A percentile compares a stretch with the other conserved stretches of the same genome.
phyloP scores from a whole-genome alignment of 2,888 invertebrate species.

The Branchipolynoe longqiensis region DNA sequence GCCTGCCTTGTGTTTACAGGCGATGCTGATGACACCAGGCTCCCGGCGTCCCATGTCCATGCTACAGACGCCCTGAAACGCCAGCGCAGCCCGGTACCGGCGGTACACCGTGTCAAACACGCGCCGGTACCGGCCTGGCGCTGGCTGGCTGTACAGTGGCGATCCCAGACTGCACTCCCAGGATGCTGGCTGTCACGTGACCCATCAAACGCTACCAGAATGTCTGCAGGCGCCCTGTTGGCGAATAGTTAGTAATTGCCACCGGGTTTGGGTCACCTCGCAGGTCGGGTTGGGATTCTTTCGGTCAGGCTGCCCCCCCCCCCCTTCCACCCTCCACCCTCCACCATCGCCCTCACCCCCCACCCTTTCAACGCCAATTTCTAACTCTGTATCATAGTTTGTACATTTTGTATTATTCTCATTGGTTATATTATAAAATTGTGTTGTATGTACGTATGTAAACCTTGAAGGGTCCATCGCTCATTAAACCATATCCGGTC shows the following conservation, averaged over 20 bases:
- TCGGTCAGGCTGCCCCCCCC: too few species aligned
- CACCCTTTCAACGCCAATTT: too few species aligned
- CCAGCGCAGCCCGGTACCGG: too few species aligned
- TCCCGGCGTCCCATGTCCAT: constrained; percentile 48
- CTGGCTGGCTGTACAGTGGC: background rate
- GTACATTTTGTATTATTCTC: constrained; percentile 23
- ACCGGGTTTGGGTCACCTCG: too few species aligned
- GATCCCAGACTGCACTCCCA: background rate
- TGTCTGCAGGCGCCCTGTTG: background rate
- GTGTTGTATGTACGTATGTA: background rate
- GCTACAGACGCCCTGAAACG: constrained; percentile 28
- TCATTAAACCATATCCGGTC: background rate
- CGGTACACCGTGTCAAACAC: background rate
- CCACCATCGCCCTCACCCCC: too few species aligned
- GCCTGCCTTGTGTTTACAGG: constrained; percentile 30
- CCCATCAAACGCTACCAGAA: background rate
- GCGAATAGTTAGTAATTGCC: too few species aligned
- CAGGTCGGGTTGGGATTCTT: too few species aligned
- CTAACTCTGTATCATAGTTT: too few species aligned
- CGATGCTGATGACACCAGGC: constrained; percentile 41
- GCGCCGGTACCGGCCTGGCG: background rate
- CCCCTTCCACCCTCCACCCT: too few species aligned
- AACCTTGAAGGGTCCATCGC: too few species aligned
- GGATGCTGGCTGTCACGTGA: background rate
- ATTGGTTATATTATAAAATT: background rate